phyloP scores from a whole-genome alignment of 2,113 vertebrate species.

The Dasyprocta punctata region DNA sequence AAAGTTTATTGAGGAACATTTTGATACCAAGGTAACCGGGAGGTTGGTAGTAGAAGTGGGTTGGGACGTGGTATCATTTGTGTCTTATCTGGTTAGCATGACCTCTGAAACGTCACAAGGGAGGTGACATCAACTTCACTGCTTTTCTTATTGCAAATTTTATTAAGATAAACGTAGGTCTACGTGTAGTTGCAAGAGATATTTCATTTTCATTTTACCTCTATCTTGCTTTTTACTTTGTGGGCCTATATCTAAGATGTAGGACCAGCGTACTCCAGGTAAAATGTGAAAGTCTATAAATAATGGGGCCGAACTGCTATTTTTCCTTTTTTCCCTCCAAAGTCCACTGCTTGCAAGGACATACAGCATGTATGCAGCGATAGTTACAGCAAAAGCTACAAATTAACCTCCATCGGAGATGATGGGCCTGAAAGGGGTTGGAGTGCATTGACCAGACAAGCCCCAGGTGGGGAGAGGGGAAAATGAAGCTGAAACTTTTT shows the following conservation, averaged over 20 bases:
- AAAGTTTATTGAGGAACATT: not conserved
- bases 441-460: not conserved
- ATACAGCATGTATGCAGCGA: not conserved
- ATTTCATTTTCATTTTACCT: not conserved
- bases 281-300: not conserved
- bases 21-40: not conserved
- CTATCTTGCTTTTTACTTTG: not conserved
- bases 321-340: not conserved
- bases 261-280: not conserved
- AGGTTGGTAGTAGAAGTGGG: not conserved
- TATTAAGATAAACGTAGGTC: not conserved
- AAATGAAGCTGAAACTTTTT: not conserved
- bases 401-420: not conserved
- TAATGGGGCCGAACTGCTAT: not conserved
- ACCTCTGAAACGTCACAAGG: not conserved
- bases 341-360: not conserved
- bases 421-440: not conserved
- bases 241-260: not conserved
- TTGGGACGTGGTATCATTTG: not conserved
- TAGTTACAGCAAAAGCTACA: not conserved
- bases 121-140: not conserved
- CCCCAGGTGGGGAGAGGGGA: not conserved
- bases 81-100: not conserved
- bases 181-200: not conserved
- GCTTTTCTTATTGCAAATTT: not conserved